These are phyloP conservation scores for Pimpla rufipes DNA, from an alignment of 2,888 invertebrate species.

Conservation along the genomic window DNA sequence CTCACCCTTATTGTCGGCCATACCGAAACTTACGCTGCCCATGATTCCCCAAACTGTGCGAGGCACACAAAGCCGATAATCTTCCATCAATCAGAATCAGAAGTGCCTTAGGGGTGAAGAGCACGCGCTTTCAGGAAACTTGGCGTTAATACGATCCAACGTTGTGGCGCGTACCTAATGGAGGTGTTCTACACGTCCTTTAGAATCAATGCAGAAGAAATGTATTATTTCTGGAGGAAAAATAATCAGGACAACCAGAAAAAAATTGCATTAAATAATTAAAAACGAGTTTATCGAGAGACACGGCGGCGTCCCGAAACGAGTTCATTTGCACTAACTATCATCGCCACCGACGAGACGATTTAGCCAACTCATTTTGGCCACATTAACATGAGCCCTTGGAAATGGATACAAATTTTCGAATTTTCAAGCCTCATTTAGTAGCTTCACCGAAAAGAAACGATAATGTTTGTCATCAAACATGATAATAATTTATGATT, in stretches of 20 bases:
- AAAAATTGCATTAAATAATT: neutral
- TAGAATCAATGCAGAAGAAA: conserved; percentile 1
- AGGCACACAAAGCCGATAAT: conserved; percentile 79
- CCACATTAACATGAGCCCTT: too few species aligned
- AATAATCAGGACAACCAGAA: neutral
- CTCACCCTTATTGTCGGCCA: conserved; percentile 37
- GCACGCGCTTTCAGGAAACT: conserved; percentile 42
- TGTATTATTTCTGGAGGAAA: neutral
- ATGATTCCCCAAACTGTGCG: conserved; percentile 41
- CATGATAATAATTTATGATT: too few species aligned
- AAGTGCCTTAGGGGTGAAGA: conserved; percentile 52
- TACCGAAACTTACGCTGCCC: conserved; percentile 57
- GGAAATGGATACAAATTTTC: too few species aligned
- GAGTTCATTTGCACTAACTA: too few species aligned
- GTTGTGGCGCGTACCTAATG: conserved; percentile 65
- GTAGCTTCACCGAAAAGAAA: too few species aligned
- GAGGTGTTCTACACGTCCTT: conserved; percentile 27
- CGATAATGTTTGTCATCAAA: too few species aligned
- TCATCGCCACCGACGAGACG: too few species aligned
- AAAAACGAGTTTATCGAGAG: neutral
- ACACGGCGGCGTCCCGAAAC: too few species aligned
- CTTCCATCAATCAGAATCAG: conserved; percentile 85
- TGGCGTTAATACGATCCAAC: conserved; percentile 43
- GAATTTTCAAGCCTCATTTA: too few species aligned
- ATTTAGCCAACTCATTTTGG: too few species aligned